These are phyloP conservation scores for Brachyptera putata DNA, from an alignment of 2,888 invertebrate genomes.

Conservation along the genomic window DNA sequence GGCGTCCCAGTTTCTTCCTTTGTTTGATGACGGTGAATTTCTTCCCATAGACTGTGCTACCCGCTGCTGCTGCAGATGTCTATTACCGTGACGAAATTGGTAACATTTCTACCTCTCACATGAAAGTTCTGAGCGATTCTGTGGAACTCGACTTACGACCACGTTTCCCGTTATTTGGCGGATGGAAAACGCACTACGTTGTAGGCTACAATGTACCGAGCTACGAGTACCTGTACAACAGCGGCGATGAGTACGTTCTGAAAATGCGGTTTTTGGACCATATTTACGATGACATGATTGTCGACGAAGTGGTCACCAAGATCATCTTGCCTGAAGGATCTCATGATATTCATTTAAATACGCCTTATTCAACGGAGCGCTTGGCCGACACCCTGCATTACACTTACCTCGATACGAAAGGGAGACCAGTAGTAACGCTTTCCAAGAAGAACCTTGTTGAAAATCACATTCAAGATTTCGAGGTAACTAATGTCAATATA, in stretches of 20 bases:
- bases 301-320: conserved; percentile 82
- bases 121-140: conserved; percentile 81
- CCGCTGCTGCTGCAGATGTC: conserved; percentile 87
- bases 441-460: conserved; percentile 85
- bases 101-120: conserved; percentile 96
- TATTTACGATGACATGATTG: conserved; percentile 92
- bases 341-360: conserved; percentile 69
- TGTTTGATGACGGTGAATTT: too few species aligned
- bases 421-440: conserved; percentile 83
- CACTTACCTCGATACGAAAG: conserved; percentile 93
- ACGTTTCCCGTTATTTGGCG: conserved; percentile 95
- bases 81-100: conserved; percentile 98
- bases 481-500: too few species aligned
- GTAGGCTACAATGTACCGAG: conserved; percentile 97
- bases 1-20: too few species aligned
- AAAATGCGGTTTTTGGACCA: conserved; percentile 96
- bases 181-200: conserved; percentile 97
- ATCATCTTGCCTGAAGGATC: conserved; percentile 93
- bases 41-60: conserved; percentile 50
- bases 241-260: conserved; percentile 73
- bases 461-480: conserved; percentile 93
- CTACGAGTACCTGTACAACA: conserved; percentile 87
- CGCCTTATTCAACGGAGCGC: conserved; percentile 77
- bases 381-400: conserved; percentile 72
- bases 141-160: conserved; percentile 95